These are phyloP conservation scores for Bombyx huttoni DNA, from an alignment of 2,888 invertebrate genomes.

Conservation along the genomic window DNA sequence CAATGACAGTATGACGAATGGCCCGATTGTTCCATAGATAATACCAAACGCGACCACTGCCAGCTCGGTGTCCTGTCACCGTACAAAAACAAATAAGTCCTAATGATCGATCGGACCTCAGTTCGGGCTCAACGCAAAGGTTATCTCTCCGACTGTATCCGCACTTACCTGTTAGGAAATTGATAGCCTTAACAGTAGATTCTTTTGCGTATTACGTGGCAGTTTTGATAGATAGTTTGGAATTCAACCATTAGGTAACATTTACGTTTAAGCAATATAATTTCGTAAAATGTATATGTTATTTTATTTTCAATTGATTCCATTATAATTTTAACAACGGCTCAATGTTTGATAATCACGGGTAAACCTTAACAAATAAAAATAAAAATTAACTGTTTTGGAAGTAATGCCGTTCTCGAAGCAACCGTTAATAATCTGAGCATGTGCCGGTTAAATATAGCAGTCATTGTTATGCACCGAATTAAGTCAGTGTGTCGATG, in stretches of 20 bases:
- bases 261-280: too few species aligned
- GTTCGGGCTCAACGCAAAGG: slow-evolving; percentile 54
- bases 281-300: too few species aligned
- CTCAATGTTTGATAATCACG: too few species aligned
- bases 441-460: not conserved
- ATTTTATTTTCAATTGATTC: too few species aligned
- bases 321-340: too few species aligned
- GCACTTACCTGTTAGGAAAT: slow-evolving; percentile 40
- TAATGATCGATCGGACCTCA: slow-evolving; percentile 66
- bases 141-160: slow-evolving; percentile 45
- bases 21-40: slow-evolving; percentile 57
- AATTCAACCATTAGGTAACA: too few species aligned
- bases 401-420: too few species aligned
- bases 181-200: slow-evolving; percentile 25
- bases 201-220: slow-evolving; percentile 24
- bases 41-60: slow-evolving; percentile 30
- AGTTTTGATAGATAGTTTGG: slow-evolving; percentile 1
- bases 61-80: slow-evolving; percentile 54
- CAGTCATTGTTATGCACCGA: slow-evolving; percentile 13
- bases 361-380: too few species aligned
- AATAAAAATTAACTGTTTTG: too few species aligned
- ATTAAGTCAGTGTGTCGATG: slow-evolving; percentile 24
- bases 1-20: slow-evolving; percentile 69
- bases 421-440: slow-evolving; percentile 1
- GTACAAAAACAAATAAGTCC: slow-evolving; percentile 68